A percentile compares a stretch with the other conserved stretches of the same genome.
These are phyloP conservation scores for Rhamnusium bicolor DNA, from an alignment of 2,888 invertebrate species.

Conservation along the genomic window DNA sequence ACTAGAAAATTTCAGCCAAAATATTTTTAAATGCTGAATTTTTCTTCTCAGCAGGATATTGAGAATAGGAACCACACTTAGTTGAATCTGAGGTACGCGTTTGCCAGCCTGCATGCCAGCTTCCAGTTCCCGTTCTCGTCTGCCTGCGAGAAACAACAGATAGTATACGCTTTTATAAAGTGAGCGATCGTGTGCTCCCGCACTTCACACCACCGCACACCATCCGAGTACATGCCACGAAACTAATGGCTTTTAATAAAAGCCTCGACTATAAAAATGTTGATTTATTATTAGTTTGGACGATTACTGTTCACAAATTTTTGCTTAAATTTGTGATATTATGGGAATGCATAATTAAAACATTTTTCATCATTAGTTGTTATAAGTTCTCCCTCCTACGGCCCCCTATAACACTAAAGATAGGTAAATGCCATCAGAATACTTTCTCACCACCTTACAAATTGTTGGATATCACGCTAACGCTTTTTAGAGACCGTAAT, in stretches of 20 bases:
- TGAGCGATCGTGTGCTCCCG: constrained; percentile 59
- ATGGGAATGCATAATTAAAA: constrained; percentile 69
- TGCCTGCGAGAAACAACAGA: constrained; percentile 59
- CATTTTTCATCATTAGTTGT: constrained; percentile 68
- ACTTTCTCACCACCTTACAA: constrained; percentile 51
- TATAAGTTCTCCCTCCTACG: constrained; percentile 40
- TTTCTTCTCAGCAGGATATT: constrained; percentile 47
- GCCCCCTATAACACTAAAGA: constrained; percentile 47
- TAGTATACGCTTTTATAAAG: constrained; percentile 62
- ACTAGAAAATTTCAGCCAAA: neutral
- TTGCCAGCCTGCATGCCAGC: neutral
- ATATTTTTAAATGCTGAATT: constrained; percentile 42
- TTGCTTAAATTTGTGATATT: constrained; percentile 66
- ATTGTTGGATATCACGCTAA: constrained; percentile 55
- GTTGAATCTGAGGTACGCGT: constrained; percentile 40
- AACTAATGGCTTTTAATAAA: constrained; percentile 73
- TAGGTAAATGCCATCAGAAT: constrained; percentile 50
- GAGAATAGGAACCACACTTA: constrained; percentile 40
- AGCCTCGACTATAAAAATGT: constrained; percentile 71
- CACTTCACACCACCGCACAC: constrained; percentile 63
- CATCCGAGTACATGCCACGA: constrained; percentile 55
- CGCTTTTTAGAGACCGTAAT: constrained; percentile 52
- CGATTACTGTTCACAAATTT: constrained; percentile 70
- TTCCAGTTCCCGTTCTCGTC: constrained; percentile 40
- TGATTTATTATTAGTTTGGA: constrained; percentile 71